phyloP scores from a whole-genome alignment of 2,888 invertebrate genomes.

The Desoria tigrina region DNA sequence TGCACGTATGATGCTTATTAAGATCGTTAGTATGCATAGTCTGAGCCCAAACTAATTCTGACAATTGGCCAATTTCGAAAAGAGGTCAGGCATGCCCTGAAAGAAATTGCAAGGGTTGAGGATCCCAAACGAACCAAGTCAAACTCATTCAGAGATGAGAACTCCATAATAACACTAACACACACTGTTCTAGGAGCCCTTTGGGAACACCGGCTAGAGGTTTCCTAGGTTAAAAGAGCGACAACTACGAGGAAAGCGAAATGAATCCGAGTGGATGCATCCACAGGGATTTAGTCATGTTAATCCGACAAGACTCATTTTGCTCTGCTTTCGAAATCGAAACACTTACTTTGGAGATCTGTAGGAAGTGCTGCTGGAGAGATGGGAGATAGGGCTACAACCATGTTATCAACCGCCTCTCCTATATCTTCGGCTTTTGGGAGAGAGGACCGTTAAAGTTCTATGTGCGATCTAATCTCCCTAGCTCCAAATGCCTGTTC shows the following conservation, averaged over 20 bases:
- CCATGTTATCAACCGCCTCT: too few relatives aligned
- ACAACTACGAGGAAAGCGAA: not conserved
- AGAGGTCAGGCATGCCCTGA: conserved; percentile 26
- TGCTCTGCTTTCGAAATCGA: conserved; percentile 4
- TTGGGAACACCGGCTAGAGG: conserved; percentile 3
- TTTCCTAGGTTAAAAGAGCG: conserved; percentile 1
- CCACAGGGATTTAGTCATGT: conserved; percentile 19
- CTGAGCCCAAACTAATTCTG: conserved; percentile 23
- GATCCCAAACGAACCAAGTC: not conserved
- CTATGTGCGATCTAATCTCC: too few relatives aligned
- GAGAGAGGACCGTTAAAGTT: too few relatives aligned
- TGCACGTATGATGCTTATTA: conserved; percentile 25
- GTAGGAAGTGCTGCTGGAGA: too few relatives aligned
- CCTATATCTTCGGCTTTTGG: too few relatives aligned
- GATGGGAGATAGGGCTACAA: too few relatives aligned
- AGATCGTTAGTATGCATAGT: conserved; percentile 24
- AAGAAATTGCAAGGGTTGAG: conserved; percentile 14
- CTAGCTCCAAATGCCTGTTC: too few relatives aligned
- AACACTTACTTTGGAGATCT: not conserved
- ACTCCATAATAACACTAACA: too few relatives aligned
- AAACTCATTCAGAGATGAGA: too few relatives aligned
- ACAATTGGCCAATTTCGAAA: conserved; percentile 31
- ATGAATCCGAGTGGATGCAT: conserved; percentile 19
- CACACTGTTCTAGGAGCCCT: conserved; percentile 6
- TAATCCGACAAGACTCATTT: conserved; percentile 19